Conservation (phyloP, 2,888 invertebrate species). For the Dilophus febrilis region DNA sequence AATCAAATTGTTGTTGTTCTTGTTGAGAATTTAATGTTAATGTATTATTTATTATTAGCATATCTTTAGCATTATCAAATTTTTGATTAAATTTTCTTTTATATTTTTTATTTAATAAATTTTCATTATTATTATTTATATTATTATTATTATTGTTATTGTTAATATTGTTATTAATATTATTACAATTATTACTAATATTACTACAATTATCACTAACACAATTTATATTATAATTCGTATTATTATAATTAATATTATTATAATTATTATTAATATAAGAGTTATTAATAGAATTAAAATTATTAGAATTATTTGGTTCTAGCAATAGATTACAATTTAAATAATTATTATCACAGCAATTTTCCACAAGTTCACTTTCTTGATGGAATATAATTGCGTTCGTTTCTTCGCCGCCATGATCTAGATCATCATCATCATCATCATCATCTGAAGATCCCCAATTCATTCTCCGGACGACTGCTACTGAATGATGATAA, state of each 20-base stretch:
- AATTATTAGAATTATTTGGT: not conserved
- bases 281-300: too few relatives aligned
- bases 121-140: conserved; percentile 14
- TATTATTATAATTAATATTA: too few relatives aligned
- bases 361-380: conserved; percentile 28
- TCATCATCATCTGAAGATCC: conserved; percentile 6
- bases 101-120: not conserved
- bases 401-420: conserved; percentile 20
- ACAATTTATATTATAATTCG: too few relatives aligned
- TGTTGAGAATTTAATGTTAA: too few relatives aligned
- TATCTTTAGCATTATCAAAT: conserved; percentile 1
- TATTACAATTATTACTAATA: not conserved
- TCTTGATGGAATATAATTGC: conserved; percentile 30
- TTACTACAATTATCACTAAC: not conserved
- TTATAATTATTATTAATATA: too few relatives aligned
- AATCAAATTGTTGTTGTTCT: not conserved
- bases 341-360: conserved; percentile 27
- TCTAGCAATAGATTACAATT: conserved; percentile 29
- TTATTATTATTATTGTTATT: conserved; percentile 12
- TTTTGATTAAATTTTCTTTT: conserved; percentile 1
- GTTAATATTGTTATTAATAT: not conserved
- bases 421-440: conserved; percentile 14
- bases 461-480: not conserved
- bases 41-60: not conserved
- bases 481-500: too few relatives aligned